Evolutionary conservation across 2,797 vertebrate genomes (phyloP).

Genomic region (Leptatherina wallacei): DNA sequence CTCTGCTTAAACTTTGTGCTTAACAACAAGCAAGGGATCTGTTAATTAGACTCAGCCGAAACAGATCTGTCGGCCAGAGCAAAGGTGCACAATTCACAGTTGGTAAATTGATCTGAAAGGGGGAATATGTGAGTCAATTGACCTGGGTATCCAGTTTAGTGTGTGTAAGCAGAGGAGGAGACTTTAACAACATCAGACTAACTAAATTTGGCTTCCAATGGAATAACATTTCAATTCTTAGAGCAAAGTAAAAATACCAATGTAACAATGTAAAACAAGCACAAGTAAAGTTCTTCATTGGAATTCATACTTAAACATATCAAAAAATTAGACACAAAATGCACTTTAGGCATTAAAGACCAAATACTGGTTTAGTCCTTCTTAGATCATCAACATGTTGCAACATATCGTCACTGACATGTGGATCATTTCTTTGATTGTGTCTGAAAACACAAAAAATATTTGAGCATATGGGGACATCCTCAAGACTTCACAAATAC

Average conservation of each 20-base stretch:
- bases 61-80: conserved; percentile 33
- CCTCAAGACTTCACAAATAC: background rate
- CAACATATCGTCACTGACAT: background rate
- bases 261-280: background rate
- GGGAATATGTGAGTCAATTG: conserved; percentile 67
- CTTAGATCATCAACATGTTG: background rate
- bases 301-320: background rate
- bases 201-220: conserved; percentile 60
- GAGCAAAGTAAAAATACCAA: background rate
- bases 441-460: too few relatives aligned
- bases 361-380: background rate
- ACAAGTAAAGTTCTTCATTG: background rate
- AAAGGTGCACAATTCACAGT: conserved; percentile 61
- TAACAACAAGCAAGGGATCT: conserved; percentile 40
- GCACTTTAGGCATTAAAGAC: background rate
- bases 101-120: conserved; percentile 73
- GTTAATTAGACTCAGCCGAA: conserved; percentile 45
- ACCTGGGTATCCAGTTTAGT: conserved; percentile 69
- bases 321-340: background rate
- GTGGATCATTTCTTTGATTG: background rate
- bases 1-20: conserved; percentile 10
- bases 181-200: conserved; percentile 58
- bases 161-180: conserved; percentile 37
- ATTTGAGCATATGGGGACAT: too few relatives aligned
- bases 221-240: conserved; percentile 33